These are phyloP conservation scores for Colistium nudipinnis DNA, from an alignment of 2,113 vertebrate species.

Conservation along the genomic window DNA sequence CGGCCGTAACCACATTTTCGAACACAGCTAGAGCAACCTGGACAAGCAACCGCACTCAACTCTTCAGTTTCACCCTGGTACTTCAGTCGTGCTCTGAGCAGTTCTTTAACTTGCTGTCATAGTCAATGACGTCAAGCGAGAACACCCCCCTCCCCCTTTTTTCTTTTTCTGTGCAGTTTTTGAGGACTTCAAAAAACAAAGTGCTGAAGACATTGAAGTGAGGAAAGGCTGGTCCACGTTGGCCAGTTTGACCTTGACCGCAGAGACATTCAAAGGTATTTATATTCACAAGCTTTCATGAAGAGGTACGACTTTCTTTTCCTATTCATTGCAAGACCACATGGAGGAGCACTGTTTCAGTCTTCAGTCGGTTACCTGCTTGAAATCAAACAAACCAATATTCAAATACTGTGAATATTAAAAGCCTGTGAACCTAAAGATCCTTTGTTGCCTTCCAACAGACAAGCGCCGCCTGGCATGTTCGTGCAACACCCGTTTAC, in stretches of 20 bases:
- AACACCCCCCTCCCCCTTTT: too few relatives aligned
- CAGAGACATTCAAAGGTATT: conserved; percentile 48
- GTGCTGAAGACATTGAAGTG: conserved; percentile 50
- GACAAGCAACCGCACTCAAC: conserved; percentile 57
- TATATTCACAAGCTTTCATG: conserved; percentile 43
- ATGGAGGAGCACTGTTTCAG: too few relatives aligned
- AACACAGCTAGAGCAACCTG: conserved; percentile 57
- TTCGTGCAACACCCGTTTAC: conserved; percentile 65
- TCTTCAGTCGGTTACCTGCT: too few relatives aligned
- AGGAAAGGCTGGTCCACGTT: conserved; percentile 65
- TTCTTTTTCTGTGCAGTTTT: conserved; percentile 3
- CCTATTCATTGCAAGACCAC: background rate
- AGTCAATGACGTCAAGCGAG: conserved; percentile 3
- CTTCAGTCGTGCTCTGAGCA: background rate
- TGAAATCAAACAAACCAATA: background rate
- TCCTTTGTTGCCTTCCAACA: conserved; percentile 47
- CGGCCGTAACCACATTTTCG: background rate
- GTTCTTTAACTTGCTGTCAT: conserved; percentile 2
- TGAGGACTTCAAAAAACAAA: background rate
- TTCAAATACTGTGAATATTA: conserved; percentile 7
- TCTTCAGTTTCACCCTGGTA: conserved; percentile 53
- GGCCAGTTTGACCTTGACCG: conserved; percentile 42
- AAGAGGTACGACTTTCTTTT: background rate
- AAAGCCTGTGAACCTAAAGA: conserved; percentile 46
- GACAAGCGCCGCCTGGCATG: conserved; percentile 37